These are phyloP conservation scores for Rhinogobio ventralis DNA, from an alignment of 2,797 vertebrate species.

Conservation along the genomic window DNA sequence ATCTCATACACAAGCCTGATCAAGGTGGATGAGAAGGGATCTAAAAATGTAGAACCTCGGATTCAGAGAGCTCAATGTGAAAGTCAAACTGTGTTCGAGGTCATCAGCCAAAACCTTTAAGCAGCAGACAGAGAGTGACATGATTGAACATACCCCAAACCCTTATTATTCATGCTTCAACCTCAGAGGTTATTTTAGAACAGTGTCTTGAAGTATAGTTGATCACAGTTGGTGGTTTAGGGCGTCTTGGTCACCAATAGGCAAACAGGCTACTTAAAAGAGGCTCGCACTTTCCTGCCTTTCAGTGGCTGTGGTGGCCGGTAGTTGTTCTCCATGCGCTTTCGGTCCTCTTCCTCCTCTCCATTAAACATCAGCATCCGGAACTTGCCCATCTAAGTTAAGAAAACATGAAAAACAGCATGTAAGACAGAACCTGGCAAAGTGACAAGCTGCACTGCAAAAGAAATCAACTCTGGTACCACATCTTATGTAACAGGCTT, in stretches of 20 bases:
- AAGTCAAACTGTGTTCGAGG: slow-evolving; percentile 16
- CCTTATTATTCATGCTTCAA: background rate
- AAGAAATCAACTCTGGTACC: background rate
- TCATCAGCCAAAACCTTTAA: slow-evolving; percentile 8
- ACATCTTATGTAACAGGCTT: slow-evolving; percentile 26
- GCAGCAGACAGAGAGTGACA: background rate
- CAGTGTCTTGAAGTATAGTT: background rate
- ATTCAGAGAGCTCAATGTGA: slow-evolving; percentile 38
- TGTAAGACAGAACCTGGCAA: background rate
- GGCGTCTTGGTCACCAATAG: no score
- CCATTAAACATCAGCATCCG: slow-evolving; percentile 84
- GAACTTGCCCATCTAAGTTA: slow-evolving; percentile 89
- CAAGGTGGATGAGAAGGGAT: slow-evolving; percentile 37
- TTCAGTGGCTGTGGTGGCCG: slow-evolving; percentile 93
- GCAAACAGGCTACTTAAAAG: slow-evolving; percentile 80
- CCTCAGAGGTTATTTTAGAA: background rate
- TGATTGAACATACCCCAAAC: background rate
- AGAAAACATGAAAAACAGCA: background rate
- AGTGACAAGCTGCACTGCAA: background rate
- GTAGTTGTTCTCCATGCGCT: slow-evolving; percentile 95
- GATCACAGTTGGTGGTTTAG: background rate
- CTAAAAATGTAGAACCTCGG: background rate
- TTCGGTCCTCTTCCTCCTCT: slow-evolving; percentile 85
- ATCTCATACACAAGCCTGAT: slow-evolving; percentile 39
- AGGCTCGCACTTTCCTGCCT: slow-evolving; percentile 87